Base-by-base conservation (phyloP, 2,113 vertebrate genomes). In the Pitta sordida region DNA sequence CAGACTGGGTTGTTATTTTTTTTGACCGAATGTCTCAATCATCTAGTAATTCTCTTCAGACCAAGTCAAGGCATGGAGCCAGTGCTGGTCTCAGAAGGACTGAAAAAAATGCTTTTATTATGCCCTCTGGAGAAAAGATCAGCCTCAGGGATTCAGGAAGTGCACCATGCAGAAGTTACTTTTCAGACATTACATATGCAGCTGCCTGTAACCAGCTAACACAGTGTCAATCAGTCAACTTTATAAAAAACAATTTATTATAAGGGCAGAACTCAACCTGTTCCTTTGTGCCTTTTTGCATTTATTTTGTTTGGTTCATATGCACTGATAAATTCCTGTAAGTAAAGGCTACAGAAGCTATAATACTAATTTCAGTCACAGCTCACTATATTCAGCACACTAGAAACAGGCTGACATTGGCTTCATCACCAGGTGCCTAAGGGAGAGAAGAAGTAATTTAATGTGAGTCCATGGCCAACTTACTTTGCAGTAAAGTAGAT, bases 31-130 rank as follows among this genome's bases (percentile, higher is more conserved):
- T 83, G 34, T 96, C 34, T 94, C 69, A 64, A 53, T 29, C 63
- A 75, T 89, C 88, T 83, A 79, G 39, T 88, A 93, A 92, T 92
- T 93, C 79, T 77, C 90, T 94, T 94, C 11, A 39, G 78, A 88
- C 70, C 27, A 78, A 82, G 29, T 88, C 65, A 96, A 89, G 74
- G 68, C 49, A 48, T 79, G 49, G 75, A 90, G 48, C 51, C 56
- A 64, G 19, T 59, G 30, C 52, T 86, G 8, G 4, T 90, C 67
- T 69, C 67, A 36, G 49, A 79, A 68, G 24, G 22, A 71, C 65
- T 92, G 63, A 34, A 43, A 70, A 76, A 70, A 80, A 48, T 3
- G 10, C 15, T 51, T 49, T 43, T 73, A 29, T 87, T 94, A 62
- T 94, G 55, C 51, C 46, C 87, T 91, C 84, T 91, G 64, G 94